These are phyloP conservation scores for Pogonocichla stellata DNA, from an alignment of 2,113 vertebrate species.

Conservation along the genomic window DNA sequence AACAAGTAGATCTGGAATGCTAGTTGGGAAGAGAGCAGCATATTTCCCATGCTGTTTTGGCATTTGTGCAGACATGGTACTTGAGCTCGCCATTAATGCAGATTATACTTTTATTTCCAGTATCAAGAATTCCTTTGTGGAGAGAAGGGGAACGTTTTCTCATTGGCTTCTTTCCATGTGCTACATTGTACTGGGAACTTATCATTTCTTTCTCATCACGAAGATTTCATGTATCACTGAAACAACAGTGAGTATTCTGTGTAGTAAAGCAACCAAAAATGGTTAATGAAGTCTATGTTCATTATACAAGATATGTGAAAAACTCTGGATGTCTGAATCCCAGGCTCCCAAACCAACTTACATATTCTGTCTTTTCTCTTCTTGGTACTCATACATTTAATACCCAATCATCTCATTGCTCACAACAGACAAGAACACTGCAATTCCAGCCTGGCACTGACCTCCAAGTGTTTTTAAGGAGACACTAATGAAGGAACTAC, in stretches of 20 bases:
- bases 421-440: constrained; percentile 37
- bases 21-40: neutral
- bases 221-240: neutral
- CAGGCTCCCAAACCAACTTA: constrained; percentile 44
- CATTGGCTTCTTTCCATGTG: neutral
- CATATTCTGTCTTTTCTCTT: constrained; percentile 24
- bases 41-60: neutral
- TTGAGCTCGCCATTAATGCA: neutral
- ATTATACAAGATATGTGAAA: neutral
- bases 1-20: neutral
- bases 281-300: constrained; percentile 1
- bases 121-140: neutral
- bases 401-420: neutral
- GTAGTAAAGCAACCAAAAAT: neutral
- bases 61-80: neutral
- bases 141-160: neutral
- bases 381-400: neutral
- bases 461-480: constrained; percentile 45
- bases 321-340: neutral
- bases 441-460: constrained; percentile 22
- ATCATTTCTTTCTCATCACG: neutral
- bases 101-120: neutral
- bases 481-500: neutral
- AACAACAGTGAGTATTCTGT: neutral
- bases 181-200: neutral